Conservation (phyloP, 2,797 vertebrate genomes). For the Nannoperca obscura region DNA sequence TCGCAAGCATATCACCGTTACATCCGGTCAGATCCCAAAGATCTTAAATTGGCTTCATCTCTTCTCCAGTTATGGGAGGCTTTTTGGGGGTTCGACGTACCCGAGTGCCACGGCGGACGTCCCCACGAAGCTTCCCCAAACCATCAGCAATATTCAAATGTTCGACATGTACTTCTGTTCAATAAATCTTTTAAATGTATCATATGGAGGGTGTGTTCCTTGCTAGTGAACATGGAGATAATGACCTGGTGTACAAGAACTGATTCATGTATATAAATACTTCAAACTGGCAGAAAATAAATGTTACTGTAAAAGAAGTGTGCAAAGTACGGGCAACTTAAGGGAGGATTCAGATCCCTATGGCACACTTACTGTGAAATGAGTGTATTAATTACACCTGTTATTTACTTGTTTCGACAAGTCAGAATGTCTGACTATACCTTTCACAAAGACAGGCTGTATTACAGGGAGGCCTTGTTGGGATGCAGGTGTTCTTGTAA, state of each 20-base stretch:
- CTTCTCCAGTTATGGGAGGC: too few relatives aligned
- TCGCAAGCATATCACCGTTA: too few relatives aligned
- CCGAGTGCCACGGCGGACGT: too few relatives aligned
- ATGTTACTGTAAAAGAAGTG: not conserved
- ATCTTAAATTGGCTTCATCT: too few relatives aligned
- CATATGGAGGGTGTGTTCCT: too few relatives aligned
- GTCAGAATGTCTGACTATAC: not conserved
- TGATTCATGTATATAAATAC: not conserved
- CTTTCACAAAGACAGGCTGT: not conserved
- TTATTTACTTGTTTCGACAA: not conserved
- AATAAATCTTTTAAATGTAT: too few relatives aligned
- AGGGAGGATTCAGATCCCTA: not conserved
- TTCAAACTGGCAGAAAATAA: not conserved
- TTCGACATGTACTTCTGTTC: too few relatives aligned
- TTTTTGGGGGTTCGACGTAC: too few relatives aligned
- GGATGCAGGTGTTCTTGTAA: not conserved
- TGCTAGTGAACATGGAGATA: slow-evolving; percentile 9
- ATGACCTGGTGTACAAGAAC: not conserved
- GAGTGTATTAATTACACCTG: not conserved
- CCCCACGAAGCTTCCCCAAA: too few relatives aligned
- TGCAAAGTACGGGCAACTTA: not conserved
- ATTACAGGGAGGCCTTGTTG: not conserved
- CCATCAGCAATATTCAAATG: too few relatives aligned
- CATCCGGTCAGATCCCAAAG: too few relatives aligned
- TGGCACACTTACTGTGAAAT: not conserved